phyloP scores from a whole-genome alignment of 2,888 invertebrate species.

The Eristalis intricaria region DNA sequence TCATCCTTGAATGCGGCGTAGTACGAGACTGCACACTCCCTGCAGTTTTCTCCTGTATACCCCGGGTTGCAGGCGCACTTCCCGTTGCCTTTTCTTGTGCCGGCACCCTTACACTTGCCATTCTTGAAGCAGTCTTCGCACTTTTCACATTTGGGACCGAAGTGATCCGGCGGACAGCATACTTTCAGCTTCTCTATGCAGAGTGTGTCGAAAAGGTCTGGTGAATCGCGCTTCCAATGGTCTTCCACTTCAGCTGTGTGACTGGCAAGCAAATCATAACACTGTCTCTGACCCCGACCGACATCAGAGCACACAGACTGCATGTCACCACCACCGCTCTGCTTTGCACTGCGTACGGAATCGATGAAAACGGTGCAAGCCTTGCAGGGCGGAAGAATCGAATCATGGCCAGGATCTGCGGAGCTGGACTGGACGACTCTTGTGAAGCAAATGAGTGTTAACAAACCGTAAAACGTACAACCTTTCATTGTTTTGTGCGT shows the following conservation, averaged over 20 bases:
- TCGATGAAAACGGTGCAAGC: slow-evolving; percentile 88
- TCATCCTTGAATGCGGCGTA: slow-evolving; percentile 89
- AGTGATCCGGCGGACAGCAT: slow-evolving; percentile 94
- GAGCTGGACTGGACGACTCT: not conserved
- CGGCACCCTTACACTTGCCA: slow-evolving; percentile 88
- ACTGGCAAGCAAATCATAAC: slow-evolving; percentile 91
- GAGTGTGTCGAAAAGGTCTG: slow-evolving; percentile 87
- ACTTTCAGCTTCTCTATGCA: slow-evolving; percentile 89
- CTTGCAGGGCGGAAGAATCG: slow-evolving; percentile 87
- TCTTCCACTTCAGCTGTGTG: slow-evolving; percentile 91
- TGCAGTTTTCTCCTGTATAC: slow-evolving; percentile 90
- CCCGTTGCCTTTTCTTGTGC: slow-evolving; percentile 96
- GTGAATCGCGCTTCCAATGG: slow-evolving; percentile 83
- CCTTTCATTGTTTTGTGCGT: slow-evolving; percentile 35
- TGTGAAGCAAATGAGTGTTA: slow-evolving; percentile 22
- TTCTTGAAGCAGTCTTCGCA: slow-evolving; percentile 94
- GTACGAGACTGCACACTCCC: slow-evolving; percentile 88
- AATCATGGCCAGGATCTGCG: not conserved
- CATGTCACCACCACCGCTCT: slow-evolving; percentile 94
- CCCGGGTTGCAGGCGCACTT: slow-evolving; percentile 93
- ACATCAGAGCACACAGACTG: slow-evolving; percentile 92
- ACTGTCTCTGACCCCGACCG: slow-evolving; percentile 88
- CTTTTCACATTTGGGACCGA: slow-evolving; percentile 89
- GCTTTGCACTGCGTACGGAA: slow-evolving; percentile 87
- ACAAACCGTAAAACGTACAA: slow-evolving; percentile 14